Percentiles rank a stretch among this genome's conserved stretches.
Conservation (phyloP, 2,797 vertebrate species). For the Nasua narica region DNA sequence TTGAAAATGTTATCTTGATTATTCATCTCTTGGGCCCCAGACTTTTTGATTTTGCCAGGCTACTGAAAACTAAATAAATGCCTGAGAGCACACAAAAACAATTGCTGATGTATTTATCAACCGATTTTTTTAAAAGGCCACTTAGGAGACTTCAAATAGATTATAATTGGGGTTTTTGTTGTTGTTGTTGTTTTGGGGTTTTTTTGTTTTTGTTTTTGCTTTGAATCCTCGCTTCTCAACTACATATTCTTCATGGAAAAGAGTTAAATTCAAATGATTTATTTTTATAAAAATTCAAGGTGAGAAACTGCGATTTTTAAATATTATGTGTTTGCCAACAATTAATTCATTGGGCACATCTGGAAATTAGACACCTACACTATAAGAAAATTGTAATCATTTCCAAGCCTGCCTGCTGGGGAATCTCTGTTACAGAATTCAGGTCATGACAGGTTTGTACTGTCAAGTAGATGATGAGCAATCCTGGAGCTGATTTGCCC, state of each 20-base stretch:
- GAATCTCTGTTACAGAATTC: not conserved
- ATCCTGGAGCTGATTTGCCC: not conserved
- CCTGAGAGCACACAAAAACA: not conserved
- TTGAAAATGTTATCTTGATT: not conserved
- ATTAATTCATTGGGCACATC: not conserved
- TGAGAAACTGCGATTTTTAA: not conserved
- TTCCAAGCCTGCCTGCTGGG: not conserved
- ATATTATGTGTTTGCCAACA: not conserved
- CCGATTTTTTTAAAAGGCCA: not conserved
- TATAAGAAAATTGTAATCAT: not conserved
- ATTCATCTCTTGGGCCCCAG: conserved; percentile 11
- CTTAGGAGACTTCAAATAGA: not conserved
- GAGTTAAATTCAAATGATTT: not conserved
- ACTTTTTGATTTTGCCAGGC: not conserved
- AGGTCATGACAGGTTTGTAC: not conserved
- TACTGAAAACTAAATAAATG: not conserved
- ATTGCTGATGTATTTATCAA: not conserved
- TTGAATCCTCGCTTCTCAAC: not conserved
- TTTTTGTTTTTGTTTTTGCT: not conserved
- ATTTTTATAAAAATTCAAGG: not conserved
- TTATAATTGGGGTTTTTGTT: not conserved
- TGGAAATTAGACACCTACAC: not conserved
- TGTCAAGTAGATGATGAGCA: not conserved
- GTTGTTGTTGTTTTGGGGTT: no score
- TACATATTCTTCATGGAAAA: not conserved